These are phyloP conservation scores for Enteromius thamalakanensis DNA, from an alignment of 2,797 vertebrate species.

Conservation along the genomic window DNA sequence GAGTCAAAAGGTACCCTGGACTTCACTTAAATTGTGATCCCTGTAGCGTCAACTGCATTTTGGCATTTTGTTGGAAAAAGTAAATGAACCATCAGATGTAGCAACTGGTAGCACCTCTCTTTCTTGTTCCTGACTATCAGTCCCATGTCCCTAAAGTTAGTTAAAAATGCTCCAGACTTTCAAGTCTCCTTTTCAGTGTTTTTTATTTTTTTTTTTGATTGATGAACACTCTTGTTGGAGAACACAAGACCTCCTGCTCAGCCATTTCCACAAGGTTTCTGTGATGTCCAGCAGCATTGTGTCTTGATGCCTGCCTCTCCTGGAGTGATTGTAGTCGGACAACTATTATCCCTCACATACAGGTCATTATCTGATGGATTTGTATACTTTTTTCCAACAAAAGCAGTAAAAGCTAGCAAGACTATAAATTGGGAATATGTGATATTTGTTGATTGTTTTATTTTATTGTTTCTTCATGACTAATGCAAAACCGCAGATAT, in stretches of 20 bases:
- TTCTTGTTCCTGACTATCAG: not conserved
- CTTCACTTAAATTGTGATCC: not conserved
- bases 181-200: conserved; percentile 3
- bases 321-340: conserved; percentile 25
- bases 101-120: not conserved
- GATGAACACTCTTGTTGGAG: conserved; percentile 27
- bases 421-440: not conserved
- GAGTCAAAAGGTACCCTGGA: not conserved
- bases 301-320: conserved; percentile 24
- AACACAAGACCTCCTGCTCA: conserved; percentile 20
- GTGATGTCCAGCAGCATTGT: conserved; percentile 23
- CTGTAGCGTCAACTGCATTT: not conserved
- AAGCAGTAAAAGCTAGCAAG: not conserved
- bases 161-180: not conserved
- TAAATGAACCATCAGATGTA: conserved; percentile 34
- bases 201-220: not conserved
- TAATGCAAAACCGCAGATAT: not conserved
- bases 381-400: conserved; percentile 29
- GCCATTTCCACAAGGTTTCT: conserved; percentile 18
- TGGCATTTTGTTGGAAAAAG: conserved; percentile 32
- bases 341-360: not conserved
- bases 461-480: not conserved
- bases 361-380: conserved; percentile 37
- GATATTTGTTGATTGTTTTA: not conserved
- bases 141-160: not conserved